Percentiles rank a stretch among this genome's conserved stretches.
phyloP scores from a whole-genome alignment of 2,888 invertebrate genomes.

The Drosophila demipolita region DNA sequence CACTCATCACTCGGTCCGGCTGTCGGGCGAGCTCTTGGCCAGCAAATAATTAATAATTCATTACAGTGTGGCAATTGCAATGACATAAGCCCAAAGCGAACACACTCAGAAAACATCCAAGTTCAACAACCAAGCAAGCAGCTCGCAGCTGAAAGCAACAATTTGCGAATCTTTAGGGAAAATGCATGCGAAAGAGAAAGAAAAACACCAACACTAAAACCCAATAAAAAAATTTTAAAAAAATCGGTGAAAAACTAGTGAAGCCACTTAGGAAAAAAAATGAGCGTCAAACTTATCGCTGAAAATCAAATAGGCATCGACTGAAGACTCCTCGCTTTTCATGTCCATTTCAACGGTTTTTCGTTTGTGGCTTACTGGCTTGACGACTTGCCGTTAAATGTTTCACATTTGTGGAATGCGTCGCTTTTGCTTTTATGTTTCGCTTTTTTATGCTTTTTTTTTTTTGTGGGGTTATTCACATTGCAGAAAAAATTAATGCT shows the following conservation, averaged over 20 bases:
- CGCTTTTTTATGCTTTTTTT: not conserved
- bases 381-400: slow-evolving; percentile 52
- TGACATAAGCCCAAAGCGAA: slow-evolving; percentile 72
- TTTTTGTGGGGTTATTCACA: slow-evolving; percentile 66
- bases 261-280: slow-evolving; percentile 53
- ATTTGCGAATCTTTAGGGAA: slow-evolving; percentile 62
- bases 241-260: slow-evolving; percentile 37
- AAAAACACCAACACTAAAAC: slow-evolving; percentile 42
- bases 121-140: slow-evolving; percentile 70
- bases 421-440: slow-evolving; percentile 4
- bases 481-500: slow-evolving; percentile 18
- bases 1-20: slow-evolving; percentile 9
- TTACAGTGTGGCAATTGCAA: slow-evolving; percentile 61
- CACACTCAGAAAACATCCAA: slow-evolving; percentile 32
- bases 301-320: slow-evolving; percentile 42
- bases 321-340: slow-evolving; percentile 11
- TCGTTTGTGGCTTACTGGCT: slow-evolving; percentile 47
- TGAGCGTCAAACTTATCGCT: slow-evolving; percentile 53
- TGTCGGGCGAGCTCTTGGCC: not conserved
- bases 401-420: slow-evolving; percentile 46
- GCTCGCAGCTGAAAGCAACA: slow-evolving; percentile 46
- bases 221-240: slow-evolving; percentile 11
- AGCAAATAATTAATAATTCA: slow-evolving; percentile 69
- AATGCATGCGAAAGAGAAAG: slow-evolving; percentile 58
- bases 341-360: not conserved